Base-by-base conservation (phyloP, 2,797 vertebrate genomes). In the Smutsia gigantea region DNA sequence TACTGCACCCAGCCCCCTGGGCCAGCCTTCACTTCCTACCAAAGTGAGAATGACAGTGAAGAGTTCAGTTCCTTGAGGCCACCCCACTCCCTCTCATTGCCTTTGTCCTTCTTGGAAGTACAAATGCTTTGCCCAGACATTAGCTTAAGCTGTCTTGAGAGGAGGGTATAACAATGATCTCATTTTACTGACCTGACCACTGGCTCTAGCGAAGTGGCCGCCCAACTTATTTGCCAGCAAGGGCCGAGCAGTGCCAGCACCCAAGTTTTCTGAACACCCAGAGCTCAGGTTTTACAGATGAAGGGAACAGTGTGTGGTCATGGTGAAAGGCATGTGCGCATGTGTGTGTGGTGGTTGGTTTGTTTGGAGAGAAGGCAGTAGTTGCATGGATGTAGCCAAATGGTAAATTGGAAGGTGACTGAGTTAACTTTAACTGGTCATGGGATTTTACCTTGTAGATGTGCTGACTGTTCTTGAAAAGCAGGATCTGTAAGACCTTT, bases 391-490 rank as follows among this genome's bases (percentile, higher is more conserved):
- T 87, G 29, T 77, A 42, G 49, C 55, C 42, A 59, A 39, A 31
- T 55, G 39, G 17, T 69, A 69, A 88, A 51, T 78, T 64, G 49
- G 79, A 68, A 77, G 34, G 55, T 66, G 39, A 31, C 53, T 49
- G 39, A 89, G 42, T 77, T 90, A 89, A 51, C 74, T 87, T 77
- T 87, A 89, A 51, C 74, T 87, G 15, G 57, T 23, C 71, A 63
- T 77, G 34, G 71, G 71, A 31, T 93, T 95, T 29, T 51, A 93
- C 86, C 92, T 92, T 95, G 78, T 59, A 68, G 69, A 75, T 4
- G 0, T 49, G 63, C 68, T 82, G 72, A 46, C 74, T 84, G 9
- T 59, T 95, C 34, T 64, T 66, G 63, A 91, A 93, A 96, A 90
- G 64, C 95, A 88, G 77, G 13, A 69, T 75, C 57, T 93, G 59